Evolutionary conservation across 2,797 vertebrate species (phyloP).

Genomic region (Arrhamphus sclerolepis): DNA sequence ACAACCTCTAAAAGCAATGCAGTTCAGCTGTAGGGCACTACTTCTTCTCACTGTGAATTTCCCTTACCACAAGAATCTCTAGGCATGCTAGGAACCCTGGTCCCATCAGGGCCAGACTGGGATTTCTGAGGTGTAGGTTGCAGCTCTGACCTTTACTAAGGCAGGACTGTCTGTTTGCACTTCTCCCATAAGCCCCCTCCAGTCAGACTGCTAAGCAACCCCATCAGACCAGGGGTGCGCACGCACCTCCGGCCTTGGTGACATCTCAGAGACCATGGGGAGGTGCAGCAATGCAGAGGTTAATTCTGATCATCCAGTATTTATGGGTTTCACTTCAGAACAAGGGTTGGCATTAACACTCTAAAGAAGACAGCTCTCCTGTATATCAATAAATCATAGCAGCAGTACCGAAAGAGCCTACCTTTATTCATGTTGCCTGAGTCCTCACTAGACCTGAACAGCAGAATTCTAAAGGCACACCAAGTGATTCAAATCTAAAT

Average conservation of each 20-base stretch:
- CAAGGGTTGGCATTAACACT: slow-evolving; percentile 84
- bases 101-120: slow-evolving; percentile 68
- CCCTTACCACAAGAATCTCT: slow-evolving; percentile 68
- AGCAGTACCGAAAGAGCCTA: slow-evolving; percentile 62
- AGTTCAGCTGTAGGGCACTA: slow-evolving; percentile 36
- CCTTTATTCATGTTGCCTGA: slow-evolving; percentile 58
- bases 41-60: slow-evolving; percentile 52
- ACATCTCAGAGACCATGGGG: slow-evolving; percentile 71
- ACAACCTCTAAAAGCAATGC: slow-evolving; percentile 65
- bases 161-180: slow-evolving; percentile 82
- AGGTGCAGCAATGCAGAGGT: slow-evolving; percentile 73
- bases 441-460: slow-evolving; percentile 21
- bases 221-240: slow-evolving; percentile 70
- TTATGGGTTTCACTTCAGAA: slow-evolving; percentile 81
- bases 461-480: slow-evolving; percentile 10
- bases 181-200: slow-evolving; percentile 71
- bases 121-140: slow-evolving; percentile 79
- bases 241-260: slow-evolving; percentile 73
- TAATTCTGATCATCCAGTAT: slow-evolving; percentile 84
- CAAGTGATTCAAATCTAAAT: slow-evolving; percentile 8
- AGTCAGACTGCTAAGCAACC: slow-evolving; percentile 79
- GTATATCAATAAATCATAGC: slow-evolving; percentile 84
- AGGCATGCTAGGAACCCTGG: slow-evolving; percentile 67
- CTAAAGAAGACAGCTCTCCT: slow-evolving; percentile 78
- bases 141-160: slow-evolving; percentile 80